These are phyloP conservation scores for Karalla daura DNA, from an alignment of 2,797 vertebrate genomes.

Conservation along the genomic window DNA sequence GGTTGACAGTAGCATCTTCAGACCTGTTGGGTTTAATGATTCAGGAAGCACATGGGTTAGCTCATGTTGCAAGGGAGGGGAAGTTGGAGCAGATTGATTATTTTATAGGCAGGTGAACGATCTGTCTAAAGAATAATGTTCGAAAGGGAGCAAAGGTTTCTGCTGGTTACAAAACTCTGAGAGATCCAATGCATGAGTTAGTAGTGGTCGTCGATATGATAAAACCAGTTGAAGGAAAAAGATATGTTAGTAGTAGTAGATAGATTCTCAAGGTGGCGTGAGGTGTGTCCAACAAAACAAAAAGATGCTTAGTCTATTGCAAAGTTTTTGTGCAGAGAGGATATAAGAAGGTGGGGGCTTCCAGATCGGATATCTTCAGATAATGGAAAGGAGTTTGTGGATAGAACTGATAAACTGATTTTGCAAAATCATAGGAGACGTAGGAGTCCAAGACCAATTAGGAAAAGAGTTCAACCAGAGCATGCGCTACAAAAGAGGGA, in stretches of 20 bases:
- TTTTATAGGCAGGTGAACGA: background rate
- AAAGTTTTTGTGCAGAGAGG: conserved; percentile 17
- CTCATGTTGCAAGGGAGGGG: background rate
- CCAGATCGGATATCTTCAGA: no score
- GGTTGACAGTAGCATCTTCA: background rate
- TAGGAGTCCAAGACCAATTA: no score
- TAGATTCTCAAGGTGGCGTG: background rate
- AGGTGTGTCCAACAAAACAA: background rate
- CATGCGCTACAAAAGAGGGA: no score
- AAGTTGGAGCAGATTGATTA: conserved; percentile 2
- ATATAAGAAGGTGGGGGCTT: no score
- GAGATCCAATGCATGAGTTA: background rate
- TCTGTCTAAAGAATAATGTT: conserved; percentile 10
- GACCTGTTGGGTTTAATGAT: background rate
- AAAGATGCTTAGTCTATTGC: conserved; percentile 16
- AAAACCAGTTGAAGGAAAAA: background rate
- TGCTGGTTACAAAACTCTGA: background rate
- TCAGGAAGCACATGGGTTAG: background rate
- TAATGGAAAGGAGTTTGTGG: no score
- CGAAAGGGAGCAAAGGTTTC: background rate
- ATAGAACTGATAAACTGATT: no score
- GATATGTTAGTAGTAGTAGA: background rate
- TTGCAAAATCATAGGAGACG: no score
- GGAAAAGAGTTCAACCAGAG: no score
- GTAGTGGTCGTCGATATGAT: conserved; percentile 1